Base-by-base conservation (phyloP, 2,888 invertebrate genomes). In the Melanophora roralis region DNA sequence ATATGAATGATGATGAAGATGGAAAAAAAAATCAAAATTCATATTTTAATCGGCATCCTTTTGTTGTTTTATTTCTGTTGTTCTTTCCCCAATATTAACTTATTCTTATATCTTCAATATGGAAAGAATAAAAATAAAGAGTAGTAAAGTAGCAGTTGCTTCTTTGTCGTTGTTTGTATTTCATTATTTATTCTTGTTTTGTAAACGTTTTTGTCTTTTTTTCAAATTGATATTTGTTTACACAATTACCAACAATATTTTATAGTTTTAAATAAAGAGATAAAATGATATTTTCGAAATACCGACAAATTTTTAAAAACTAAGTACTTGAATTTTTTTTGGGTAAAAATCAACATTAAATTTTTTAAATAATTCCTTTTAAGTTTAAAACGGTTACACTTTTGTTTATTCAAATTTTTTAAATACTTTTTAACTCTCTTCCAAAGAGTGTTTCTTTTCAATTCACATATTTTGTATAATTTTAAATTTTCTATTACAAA, bases 41-140 rank as follows among this genome's bases (percentile, higher is more conserved):
- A 75, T 79, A 36, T 27, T 72, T 55, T 67, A 55, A 72, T 75
- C 75, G 80, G 80, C 71, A 38, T 72, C 57, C 67, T 38, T 62
- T 72, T 80, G 72, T 76, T 75, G 60, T 72, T 55, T 60, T 55
- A 67, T 64, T 73, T 73, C 57, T 65, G 23, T 34, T 59, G n/a
- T n/a, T n/a, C n/a, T n/a, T n/a, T n/a, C n/a, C n/a, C 51, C 59
- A 68, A 32, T 71, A 73, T 64, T 73, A 55, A 73, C 40, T 65
- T 49, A 51, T 43, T 51, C 40, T 67, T 59, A 32, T 43, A 43
- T 40, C 40, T 43, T 12, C 27, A 43, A 55, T 43, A 47, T 49
- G 34, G 32, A 43, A 6, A 27, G 27, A 27, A 27, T 5, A 27
- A 5, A 27, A 12, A 36, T 53, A 32, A 11, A 19, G 36, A 43